phyloP scores from a whole-genome alignment of 1,140 invertebrate genomes.

The Drosophila lacertosa region DNA sequence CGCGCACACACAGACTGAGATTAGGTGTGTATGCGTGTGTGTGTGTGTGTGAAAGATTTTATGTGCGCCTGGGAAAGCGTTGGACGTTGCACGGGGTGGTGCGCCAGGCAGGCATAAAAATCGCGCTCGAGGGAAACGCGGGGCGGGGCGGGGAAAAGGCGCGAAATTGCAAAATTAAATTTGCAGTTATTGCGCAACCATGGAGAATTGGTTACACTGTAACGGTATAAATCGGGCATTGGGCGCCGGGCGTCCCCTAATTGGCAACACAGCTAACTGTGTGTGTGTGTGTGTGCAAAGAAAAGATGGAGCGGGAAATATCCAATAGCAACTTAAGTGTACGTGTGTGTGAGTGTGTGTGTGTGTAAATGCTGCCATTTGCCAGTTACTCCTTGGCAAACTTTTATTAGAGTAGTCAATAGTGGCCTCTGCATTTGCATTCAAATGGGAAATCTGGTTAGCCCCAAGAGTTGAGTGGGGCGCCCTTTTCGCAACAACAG shows the following conservation, averaged over 20 bases:
- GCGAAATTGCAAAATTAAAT: slow-evolving; percentile 81
- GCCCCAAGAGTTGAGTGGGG: slow-evolving; percentile 46
- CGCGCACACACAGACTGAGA: slow-evolving; percentile 50
- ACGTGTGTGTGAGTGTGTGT: slow-evolving; percentile 10
- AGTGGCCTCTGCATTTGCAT: slow-evolving; percentile 60
- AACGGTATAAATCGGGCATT: slow-evolving; percentile 56
- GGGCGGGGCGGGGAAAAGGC: slow-evolving; percentile 45
- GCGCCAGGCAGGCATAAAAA: slow-evolving; percentile 5
- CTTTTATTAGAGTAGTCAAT: slow-evolving; percentile 55
- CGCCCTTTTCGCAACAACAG: slow-evolving; percentile 7
- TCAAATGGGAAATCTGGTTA: slow-evolving; percentile 64
- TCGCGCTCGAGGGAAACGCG: neutral
- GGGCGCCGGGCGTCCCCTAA: slow-evolving; percentile 31
- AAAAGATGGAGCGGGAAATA: neutral
- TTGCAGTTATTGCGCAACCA: slow-evolving; percentile 81
- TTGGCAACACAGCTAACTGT: slow-evolving; percentile 19
- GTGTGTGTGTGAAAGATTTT: slow-evolving; percentile 42
- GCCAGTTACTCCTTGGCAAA: slow-evolving; percentile 23
- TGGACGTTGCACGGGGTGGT: neutral
- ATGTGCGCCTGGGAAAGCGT: slow-evolving; percentile 30
- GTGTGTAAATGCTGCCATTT: slow-evolving; percentile 8
- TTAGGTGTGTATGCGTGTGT: slow-evolving; percentile 34
- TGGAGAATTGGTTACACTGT: slow-evolving; percentile 77
- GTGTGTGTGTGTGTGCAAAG: neutral
- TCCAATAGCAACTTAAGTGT: slow-evolving; percentile 26